phyloP scores from a whole-genome alignment of 2,797 vertebrate species.

The Sarcophilus harrisii region DNA sequence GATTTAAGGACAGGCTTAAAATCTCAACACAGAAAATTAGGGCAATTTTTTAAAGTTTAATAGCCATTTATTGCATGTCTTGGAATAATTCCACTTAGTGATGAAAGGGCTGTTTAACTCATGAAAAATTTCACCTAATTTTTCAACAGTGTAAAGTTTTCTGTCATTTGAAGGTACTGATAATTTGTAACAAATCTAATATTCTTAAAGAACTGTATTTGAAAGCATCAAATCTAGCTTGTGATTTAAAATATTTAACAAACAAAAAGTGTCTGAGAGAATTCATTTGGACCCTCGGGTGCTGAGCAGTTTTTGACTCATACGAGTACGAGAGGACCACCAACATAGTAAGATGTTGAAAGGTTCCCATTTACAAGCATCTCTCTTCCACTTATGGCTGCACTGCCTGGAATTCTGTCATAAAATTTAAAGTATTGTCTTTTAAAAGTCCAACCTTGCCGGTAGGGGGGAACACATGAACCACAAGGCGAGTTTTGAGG shows the following conservation, averaged over 20 bases:
- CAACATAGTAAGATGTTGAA: neutral
- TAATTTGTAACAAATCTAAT: conserved; percentile 80
- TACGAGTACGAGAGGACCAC: neutral
- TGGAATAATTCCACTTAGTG: conserved; percentile 60
- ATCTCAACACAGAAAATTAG: conserved; percentile 56
- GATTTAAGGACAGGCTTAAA: conserved; percentile 67
- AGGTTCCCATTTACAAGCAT: neutral
- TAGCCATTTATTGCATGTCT: conserved; percentile 68
- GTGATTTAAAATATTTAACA: conserved; percentile 83
- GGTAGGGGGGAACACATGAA: neutral
- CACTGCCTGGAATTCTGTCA: neutral
- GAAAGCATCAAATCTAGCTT: conserved; percentile 81
- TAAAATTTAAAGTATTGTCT: conserved; percentile 35
- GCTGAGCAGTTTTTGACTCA: conserved; percentile 48
- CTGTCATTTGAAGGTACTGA: conserved; percentile 72
- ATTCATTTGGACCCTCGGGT: conserved; percentile 72
- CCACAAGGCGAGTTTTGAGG: neutral
- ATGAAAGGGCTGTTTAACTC: conserved; percentile 65
- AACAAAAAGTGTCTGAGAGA: conserved; percentile 82
- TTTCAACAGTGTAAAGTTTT: conserved; percentile 71
- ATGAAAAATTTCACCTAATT: conserved; percentile 69
- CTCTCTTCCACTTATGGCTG: neutral
- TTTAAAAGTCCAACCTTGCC: neutral
- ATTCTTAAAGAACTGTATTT: conserved; percentile 79
- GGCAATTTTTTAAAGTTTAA: conserved; percentile 47